phyloP scores from a whole-genome alignment of 2,797 vertebrate genomes.

The Mycteria americana region DNA sequence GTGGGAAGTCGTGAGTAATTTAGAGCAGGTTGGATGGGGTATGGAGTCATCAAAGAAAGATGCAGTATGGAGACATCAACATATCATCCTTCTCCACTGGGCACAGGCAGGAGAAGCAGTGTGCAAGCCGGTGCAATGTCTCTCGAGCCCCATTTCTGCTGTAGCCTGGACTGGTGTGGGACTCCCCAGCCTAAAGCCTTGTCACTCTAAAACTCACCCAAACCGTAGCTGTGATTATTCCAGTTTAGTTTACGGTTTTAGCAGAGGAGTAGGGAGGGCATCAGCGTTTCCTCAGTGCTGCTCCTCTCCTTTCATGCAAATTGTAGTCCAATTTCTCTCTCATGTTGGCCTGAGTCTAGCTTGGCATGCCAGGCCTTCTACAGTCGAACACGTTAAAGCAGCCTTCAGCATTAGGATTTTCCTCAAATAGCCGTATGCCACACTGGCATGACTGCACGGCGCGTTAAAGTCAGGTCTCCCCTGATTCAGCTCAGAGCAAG shows the following conservation, averaged over 20 bases:
- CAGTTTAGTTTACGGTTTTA: not conserved
- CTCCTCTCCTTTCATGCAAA: not conserved
- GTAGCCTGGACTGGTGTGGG: not conserved
- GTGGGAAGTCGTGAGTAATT: not conserved
- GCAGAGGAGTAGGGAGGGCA: not conserved
- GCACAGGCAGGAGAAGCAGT: not conserved
- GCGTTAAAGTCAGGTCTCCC: not conserved
- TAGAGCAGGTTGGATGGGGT: not conserved
- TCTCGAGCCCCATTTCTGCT: not conserved
- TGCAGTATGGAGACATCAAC: not conserved
- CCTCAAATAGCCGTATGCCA: not conserved
- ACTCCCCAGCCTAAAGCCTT: not conserved
- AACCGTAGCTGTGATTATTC: fast-evolving
- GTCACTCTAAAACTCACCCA: not conserved
- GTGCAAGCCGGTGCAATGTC: fast-evolving
- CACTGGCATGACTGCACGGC: too few species aligned
- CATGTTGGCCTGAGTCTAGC: not conserved
- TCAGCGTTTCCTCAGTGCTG: not conserved
- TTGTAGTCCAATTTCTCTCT: not conserved
- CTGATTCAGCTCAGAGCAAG: not conserved
- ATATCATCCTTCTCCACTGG: too few species aligned
- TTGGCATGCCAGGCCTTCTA: not conserved
- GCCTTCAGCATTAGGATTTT: not conserved
- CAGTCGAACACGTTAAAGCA: not conserved
- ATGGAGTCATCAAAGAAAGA: not conserved